Conservation (phyloP, 2,113 vertebrate species). For the Tyrannus savana region DNA sequence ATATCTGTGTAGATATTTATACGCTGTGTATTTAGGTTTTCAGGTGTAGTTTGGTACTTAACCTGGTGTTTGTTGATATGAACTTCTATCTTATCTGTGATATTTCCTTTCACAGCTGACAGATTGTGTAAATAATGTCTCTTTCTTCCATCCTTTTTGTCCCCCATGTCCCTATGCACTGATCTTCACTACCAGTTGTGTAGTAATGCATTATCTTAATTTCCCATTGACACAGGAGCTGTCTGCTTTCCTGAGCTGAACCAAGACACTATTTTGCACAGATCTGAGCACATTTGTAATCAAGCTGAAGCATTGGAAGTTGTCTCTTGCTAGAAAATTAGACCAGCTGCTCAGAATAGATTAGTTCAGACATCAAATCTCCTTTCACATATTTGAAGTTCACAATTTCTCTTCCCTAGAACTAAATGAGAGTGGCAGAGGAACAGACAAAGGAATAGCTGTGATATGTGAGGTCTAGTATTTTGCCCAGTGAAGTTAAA, state of each 20-base stretch:
- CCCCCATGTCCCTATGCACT: not conserved
- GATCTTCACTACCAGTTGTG: not conserved
- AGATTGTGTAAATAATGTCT: not conserved
- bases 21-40: not conserved
- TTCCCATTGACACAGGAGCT: not conserved
- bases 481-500: not conserved
- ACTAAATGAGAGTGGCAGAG: not conserved
- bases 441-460: not conserved
- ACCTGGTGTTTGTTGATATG: not conserved
- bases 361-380: slow-evolving; percentile 36
- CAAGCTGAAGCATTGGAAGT: not conserved
- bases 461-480: not conserved
- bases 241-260: not conserved
- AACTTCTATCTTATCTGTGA: not conserved
- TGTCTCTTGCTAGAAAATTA: not conserved
- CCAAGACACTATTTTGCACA: not conserved
- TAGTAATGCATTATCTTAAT: not conserved
- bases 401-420: not conserved
- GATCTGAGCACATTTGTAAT: not conserved
- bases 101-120: not conserved
- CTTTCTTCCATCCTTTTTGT: not conserved
- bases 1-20: rapidly evolving
- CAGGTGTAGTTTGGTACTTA: not conserved
- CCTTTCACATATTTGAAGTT: not conserved
- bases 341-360: slow-evolving; percentile 25